phyloP scores from a whole-genome alignment of 1,140 invertebrate genomes.

The Harpegnathos saltator region DNA sequence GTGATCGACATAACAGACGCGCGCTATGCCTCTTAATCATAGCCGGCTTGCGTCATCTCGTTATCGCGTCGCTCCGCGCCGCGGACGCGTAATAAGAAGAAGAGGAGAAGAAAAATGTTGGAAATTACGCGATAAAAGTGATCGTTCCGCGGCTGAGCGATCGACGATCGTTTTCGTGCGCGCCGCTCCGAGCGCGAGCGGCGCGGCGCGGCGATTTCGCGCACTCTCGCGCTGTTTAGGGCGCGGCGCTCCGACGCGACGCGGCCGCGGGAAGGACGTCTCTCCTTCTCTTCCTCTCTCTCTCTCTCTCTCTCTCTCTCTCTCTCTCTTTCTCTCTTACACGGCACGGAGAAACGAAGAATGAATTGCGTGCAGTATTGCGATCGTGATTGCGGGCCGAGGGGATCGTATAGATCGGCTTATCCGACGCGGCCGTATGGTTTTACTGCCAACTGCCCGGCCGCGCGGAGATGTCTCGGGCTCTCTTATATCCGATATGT shows the following conservation, averaged over 20 bases:
- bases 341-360: conserved; percentile 28
- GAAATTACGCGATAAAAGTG: background rate
- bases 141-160: background rate
- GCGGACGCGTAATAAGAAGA: background rate
- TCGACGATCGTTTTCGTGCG: conserved; percentile 31
- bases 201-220: conserved; percentile 26
- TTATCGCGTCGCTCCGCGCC: background rate
- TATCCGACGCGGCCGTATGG: conserved; percentile 41
- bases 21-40: too few species aligned
- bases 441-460: conserved; percentile 52
- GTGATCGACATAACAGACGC: too few species aligned
- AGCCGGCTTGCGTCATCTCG: too few species aligned
- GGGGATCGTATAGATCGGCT: conserved; percentile 50
- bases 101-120: too few species aligned
- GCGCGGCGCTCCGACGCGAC: background rate
- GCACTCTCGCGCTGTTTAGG: too few species aligned
- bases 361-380: conserved; percentile 52
- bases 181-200: conserved; percentile 8
- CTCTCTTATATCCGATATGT: conserved; percentile 5
- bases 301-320: conserved; percentile 39
- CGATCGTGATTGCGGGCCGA: conserved; percentile 36
- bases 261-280: too few species aligned
- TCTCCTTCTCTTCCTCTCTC: background rate
- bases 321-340: conserved; percentile 39
- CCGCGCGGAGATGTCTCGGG: conserved; percentile 25